These are phyloP conservation scores for Xiphorhynchus elegans DNA, from an alignment of 2,113 vertebrate genomes.

Conservation along the genomic window DNA sequence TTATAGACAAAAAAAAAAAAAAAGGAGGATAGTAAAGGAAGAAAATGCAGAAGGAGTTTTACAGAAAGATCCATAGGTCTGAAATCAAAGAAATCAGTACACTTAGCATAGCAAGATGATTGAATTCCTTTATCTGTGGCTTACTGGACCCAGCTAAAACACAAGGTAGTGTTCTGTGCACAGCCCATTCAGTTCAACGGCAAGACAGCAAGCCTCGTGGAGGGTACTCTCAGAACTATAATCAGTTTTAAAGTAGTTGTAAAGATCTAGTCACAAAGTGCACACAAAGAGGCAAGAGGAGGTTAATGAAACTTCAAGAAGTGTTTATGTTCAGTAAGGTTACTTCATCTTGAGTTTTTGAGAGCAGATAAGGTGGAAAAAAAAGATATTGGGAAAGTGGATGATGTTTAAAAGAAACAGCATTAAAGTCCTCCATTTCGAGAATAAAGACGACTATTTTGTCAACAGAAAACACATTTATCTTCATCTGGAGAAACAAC, in stretches of 20 bases:
- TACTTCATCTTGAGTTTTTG: constrained; percentile 17
- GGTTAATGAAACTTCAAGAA: constrained; percentile 44
- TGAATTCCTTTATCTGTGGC: not conserved
- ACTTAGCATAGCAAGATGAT: not conserved
- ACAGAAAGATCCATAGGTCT: not conserved
- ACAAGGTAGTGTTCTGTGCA: not conserved
- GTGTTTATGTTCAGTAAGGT: not conserved
- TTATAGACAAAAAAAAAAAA: not conserved
- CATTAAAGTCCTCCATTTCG: not conserved
- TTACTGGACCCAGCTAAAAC: not conserved
- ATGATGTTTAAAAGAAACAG: constrained; percentile 25
- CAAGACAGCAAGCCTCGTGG: not conserved
- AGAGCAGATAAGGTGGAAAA: constrained; percentile 13
- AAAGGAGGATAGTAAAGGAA: accelerated
- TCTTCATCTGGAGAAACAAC: not conserved
- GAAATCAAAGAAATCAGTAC: not conserved
- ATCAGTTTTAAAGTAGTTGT: not conserved
- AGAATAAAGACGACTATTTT: constrained; percentile 5
- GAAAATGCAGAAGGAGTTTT: not conserved
- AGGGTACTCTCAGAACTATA: constrained; percentile 19
- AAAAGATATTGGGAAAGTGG: not conserved
- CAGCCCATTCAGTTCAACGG: not conserved
- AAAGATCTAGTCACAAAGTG: not conserved
- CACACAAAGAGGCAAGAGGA: not conserved
- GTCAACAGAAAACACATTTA: constrained; percentile 21